Evolutionary conservation across 2,888 invertebrate genomes (phyloP).

Genomic region (Notodonta dromedarius): DNA sequence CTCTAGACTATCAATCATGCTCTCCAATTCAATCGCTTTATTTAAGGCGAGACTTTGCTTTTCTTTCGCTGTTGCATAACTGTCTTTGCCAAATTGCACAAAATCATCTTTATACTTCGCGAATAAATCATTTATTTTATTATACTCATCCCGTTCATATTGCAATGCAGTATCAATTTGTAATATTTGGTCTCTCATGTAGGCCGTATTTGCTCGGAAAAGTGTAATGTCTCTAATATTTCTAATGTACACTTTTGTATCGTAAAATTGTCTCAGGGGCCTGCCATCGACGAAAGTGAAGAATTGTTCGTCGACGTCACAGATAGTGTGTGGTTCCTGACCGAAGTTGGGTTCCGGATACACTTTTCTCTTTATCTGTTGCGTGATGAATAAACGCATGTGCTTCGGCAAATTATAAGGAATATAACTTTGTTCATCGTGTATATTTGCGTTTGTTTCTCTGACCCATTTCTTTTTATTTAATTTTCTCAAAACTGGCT

Average conservation of each 20-base stretch:
- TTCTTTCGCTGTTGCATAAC: slow-evolving; percentile 35
- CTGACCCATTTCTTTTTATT: slow-evolving; percentile 13
- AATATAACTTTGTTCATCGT: slow-evolving; percentile 26
- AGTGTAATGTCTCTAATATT: slow-evolving; percentile 45
- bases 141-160: slow-evolving; percentile 34
- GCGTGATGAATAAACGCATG: slow-evolving; percentile 26
- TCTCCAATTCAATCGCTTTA: slow-evolving; percentile 24
- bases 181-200: slow-evolving; percentile 43
- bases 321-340: slow-evolving; percentile 42
- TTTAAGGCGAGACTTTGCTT: slow-evolving; percentile 30
- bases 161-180: slow-evolving; percentile 30
- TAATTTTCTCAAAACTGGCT: slow-evolving; percentile 11
- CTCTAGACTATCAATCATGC: slow-evolving; percentile 34
- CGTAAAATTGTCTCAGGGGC: slow-evolving; percentile 40
- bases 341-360: slow-evolving; percentile 37
- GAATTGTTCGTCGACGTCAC: slow-evolving; percentile 47
- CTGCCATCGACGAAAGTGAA: slow-evolving; percentile 50
- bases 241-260: slow-evolving; percentile 45
- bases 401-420: slow-evolving; percentile 38
- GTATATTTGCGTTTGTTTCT: slow-evolving; percentile 19
- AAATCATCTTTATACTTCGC: slow-evolving; percentile 31
- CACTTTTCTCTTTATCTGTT: slow-evolving; percentile 18
- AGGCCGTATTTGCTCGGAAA: slow-evolving; percentile 42
- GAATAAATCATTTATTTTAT: slow-evolving; percentile 24
- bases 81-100: slow-evolving; percentile 36